Base-by-base conservation (phyloP, 1,140 invertebrate genomes). In the Marisa cornuarietis region DNA sequence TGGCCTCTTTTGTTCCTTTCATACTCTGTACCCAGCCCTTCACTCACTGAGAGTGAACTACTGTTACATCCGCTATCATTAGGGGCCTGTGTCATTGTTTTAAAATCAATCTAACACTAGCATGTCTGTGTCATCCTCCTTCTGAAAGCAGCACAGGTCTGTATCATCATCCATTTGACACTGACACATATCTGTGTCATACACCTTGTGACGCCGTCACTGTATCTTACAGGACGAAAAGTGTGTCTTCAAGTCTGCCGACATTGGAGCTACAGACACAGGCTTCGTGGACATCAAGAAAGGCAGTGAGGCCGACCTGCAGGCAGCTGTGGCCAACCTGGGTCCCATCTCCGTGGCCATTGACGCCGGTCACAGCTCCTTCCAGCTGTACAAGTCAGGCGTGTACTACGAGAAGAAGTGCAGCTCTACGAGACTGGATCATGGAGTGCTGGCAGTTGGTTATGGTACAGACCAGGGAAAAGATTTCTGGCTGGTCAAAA, bases 401-500 rank as follows among this genome's bases (percentile, higher is more conserved):
- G 58, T 72, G 13, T 62, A 71, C 54, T 71, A 71, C 71, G 68
- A 71, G 63, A 3, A 6, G 18, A 16, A 14, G 58, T 72, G 71
- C n/a, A 24, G n/a, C 66, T 68, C 31, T 42, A 42, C 2, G 18
- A 2, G 4, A 6, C 91, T 98, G 16, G 95, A 98, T 90, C 97
- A 98, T 89, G 97, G 96, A 81, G 97, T 97, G 14, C 89, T 96
- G n/a, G 93, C 93, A 77, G 95, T 97, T 71, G 96, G 96, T 42
- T 97, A 96, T 88, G 96, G 96, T 22, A 93, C 92, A 1, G 51
- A 78, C 10, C 66, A 71, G 22, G 93, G 92, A 31, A 72, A 91
- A n/a, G 95, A 96, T 87, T 95, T 95, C 80, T 98, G 96, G 96
- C 94, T 98, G 13, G 91, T 98, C 31, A 96, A 98, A 85, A 98